Percentiles rank a stretch among this genome's conserved stretches.
Evolutionary conservation across 2,888 invertebrate species (phyloP).

Genomic region (Leptopilina syphax): DNA sequence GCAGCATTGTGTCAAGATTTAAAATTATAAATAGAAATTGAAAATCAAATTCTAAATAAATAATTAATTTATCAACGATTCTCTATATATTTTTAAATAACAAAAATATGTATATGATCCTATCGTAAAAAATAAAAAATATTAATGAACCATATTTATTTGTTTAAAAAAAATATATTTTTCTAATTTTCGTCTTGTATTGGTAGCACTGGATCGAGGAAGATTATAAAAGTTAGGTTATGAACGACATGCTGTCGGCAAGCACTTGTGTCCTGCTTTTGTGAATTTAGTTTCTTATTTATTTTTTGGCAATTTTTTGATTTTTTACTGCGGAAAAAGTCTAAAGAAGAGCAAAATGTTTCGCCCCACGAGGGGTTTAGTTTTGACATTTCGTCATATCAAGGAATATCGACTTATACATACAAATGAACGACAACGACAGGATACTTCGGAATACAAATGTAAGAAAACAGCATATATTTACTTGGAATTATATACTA

Average conservation of each 20-base stretch:
- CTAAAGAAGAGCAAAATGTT: constrained; percentile 64
- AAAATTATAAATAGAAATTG: no score
- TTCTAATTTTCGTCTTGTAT: background rate
- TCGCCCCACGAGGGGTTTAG: constrained; percentile 63
- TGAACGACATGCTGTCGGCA: constrained; percentile 1
- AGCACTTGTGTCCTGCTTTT: background rate
- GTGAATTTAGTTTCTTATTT: background rate
- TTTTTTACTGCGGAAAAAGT: background rate
- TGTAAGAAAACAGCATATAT: constrained; percentile 60
- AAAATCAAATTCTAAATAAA: no score
- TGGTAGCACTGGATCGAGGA: constrained; percentile 2
- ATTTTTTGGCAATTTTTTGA: background rate
- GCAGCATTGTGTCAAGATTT: no score
- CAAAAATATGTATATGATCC: no score
- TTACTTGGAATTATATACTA: constrained; percentile 20
- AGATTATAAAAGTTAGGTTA: background rate
- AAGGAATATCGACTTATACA: constrained; percentile 63
- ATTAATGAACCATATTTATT: background rate
- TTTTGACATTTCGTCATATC: constrained; percentile 59
- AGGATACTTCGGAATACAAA: constrained; percentile 67
- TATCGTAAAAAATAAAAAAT: no score
- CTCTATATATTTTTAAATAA: no score
- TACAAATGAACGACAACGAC: constrained; percentile 58
- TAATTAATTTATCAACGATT: no score
- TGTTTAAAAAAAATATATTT: background rate